Evolutionary conservation across 2,113 vertebrate genomes (phyloP).

Genomic region (Tor tambroides): DNA sequence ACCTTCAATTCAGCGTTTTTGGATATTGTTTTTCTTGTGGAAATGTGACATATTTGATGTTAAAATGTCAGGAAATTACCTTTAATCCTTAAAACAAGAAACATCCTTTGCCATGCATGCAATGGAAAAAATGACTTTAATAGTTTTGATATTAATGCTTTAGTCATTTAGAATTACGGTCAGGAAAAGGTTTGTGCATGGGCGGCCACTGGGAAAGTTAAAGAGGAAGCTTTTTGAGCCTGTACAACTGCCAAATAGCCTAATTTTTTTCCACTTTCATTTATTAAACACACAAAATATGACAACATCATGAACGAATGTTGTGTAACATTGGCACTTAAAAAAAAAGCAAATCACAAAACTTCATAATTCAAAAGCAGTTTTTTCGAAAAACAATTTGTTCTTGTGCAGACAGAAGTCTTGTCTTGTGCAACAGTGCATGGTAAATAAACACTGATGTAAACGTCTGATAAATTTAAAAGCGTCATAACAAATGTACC

Average conservation of each 20-base stretch:
- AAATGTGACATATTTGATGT: neutral
- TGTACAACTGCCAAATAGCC: neutral
- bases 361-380: neutral
- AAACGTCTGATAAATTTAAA: conserved; percentile 9
- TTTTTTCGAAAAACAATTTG: neutral
- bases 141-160: neutral
- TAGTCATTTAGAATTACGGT: neutral
- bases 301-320: neutral
- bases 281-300: neutral
- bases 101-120: neutral
- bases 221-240: neutral
- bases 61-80: neutral
- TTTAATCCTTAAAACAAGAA: neutral
- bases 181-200: conserved; percentile 35
- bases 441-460: conserved; percentile 26
- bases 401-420: neutral
- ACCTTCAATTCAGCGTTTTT: neutral
- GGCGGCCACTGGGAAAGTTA: conserved; percentile 8
- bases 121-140: conserved; percentile 32
- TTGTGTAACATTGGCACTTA: neutral
- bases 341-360: neutral
- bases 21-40: neutral
- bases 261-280: neutral
- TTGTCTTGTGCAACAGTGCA: conserved; percentile 15
- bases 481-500: conserved; percentile 38